Conservation (phyloP, 2,888 invertebrate species). For the Diarsia rubi region DNA sequence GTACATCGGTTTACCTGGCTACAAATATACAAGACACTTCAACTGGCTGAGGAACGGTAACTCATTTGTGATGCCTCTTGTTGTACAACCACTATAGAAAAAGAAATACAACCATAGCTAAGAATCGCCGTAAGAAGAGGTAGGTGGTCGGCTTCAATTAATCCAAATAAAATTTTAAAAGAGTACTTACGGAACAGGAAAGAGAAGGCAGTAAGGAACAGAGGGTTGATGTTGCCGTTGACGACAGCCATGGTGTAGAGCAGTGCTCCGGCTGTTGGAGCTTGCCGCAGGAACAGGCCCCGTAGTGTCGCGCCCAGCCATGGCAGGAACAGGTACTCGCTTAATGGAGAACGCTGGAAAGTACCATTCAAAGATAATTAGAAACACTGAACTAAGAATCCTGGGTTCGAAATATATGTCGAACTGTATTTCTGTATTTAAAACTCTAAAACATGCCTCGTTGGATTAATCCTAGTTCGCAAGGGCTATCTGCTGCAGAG, state of each 20-base stretch:
- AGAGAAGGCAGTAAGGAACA: conserved; percentile 81
- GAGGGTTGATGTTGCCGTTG: conserved; percentile 78
- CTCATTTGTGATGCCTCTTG: background rate
- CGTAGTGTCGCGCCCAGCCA: conserved; percentile 85
- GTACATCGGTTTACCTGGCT: background rate
- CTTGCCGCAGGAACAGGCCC: conserved; percentile 82
- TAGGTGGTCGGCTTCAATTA: background rate
- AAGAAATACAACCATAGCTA: background rate
- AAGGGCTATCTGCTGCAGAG: background rate
- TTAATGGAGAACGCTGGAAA: conserved; percentile 81
- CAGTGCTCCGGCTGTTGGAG: conserved; percentile 82
- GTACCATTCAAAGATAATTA: background rate
- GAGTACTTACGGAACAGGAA: conserved; percentile 82
- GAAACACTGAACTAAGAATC: background rate
- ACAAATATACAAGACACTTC: background rate
- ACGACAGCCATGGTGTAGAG: conserved; percentile 83
- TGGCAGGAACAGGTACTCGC: conserved; percentile 85
- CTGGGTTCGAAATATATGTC: background rate
- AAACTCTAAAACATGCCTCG: background rate
- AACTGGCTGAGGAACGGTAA: background rate
- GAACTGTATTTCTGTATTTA: background rate
- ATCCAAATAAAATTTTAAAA: background rate
- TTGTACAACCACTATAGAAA: background rate
- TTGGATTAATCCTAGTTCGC: background rate
- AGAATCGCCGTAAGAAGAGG: background rate